Base-by-base conservation (phyloP, 1,140 invertebrate species). In the Lordiphosa stackelbergi region DNA sequence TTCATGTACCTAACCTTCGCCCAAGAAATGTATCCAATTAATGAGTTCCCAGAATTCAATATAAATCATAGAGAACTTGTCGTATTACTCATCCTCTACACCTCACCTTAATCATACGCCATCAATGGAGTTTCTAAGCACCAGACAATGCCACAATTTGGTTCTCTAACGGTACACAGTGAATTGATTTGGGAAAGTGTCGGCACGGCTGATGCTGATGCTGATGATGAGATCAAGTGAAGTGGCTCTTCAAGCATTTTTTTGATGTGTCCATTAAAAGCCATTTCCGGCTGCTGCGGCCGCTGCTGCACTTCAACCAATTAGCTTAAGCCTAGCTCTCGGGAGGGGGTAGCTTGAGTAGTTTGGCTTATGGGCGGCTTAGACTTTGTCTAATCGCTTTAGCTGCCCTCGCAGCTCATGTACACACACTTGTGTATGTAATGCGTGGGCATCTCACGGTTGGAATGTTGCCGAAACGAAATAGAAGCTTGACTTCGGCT, bases 381-480 rank as follows among this genome's bases (percentile, higher is more conserved):
- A 19, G 19, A 19, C 19, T 19, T 19, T 2, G 19, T 19, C 19
- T 19, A 19, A 19, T 19, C 19, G 19, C 19, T 19, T 3, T 4
- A 3, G 19, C 19, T 19, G 45, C 24, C 45, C 22, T 51, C 48
- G 35, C 5, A 22, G 34, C 47, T 8, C 11, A n/a, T 37, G 4
- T 43, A 13, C 24, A 13, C 24, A 16, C 11, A 12, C 37, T 6
- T 46, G 8, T 51, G n/a, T 40, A 34, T 46, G 10, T 53, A 24
- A 16, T 42, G 52, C 52, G 52, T 42, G 52, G 52, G 52, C 52
- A 53, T 53, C 40, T n/a, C 10, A 38, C 40, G 10, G 24, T 53
- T 53, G 52, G 52, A 53, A 53, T 53, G 52, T 42, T 43, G 52
- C 41, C 53, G 16, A 46, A 54, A 54, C 52, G 52, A 10, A 37